Evolutionary conservation across 2,888 invertebrate genomes (phyloP), one percentile per base, ranked within the genome.

Genomic region (Willowsia nigromaculata): DNA sequence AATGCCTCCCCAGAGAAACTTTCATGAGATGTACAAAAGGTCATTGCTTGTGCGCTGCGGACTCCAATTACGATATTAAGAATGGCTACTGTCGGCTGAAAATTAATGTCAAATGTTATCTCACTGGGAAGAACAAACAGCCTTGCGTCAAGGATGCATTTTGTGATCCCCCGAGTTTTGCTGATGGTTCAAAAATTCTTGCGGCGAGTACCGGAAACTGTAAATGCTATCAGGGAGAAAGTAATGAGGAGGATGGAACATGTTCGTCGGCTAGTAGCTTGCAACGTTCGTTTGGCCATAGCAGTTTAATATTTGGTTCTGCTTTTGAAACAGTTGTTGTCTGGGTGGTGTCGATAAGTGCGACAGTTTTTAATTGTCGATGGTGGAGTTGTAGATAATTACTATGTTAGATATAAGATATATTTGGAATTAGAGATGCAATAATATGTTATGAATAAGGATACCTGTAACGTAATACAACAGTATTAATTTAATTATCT

Each of bases 221-320:
- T 56, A 81, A 65, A 27, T 89, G 89, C 71, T 88, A 82, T n/a
- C 53, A 71, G 37, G 88, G 88, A n/a, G 62, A 88, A 82, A 83
- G 76, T 37, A 88, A 47, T 13, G 82, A 82, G 18, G 88, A 88
- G 37, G 88, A 82, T 62, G 88, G 88, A 1, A 88, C 88, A 0
- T 88, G 88, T 30, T 82, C 82, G 1, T 22, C 43, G 13, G 88
- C 74, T 15, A 22, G 1, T 22, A 88, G 82, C 30, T 53, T 82
- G 3, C 88, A 88, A 25, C n/a, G 88, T 6, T 88, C 88, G 0
- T 88, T 88, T 62, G 88, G 88, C 9, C n/a, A 88, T 11, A 88
- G 88, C 33, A 82, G 71, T 15, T 27, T 76, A 18, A 62, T 88
- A 1, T 37, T 81, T 27, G 43, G 65, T 2, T 15, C 68, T 15